These are phyloP conservation scores for Phrynosoma blainvillii DNA, from an alignment of 2,113 vertebrate species.

Conservation along the genomic window DNA sequence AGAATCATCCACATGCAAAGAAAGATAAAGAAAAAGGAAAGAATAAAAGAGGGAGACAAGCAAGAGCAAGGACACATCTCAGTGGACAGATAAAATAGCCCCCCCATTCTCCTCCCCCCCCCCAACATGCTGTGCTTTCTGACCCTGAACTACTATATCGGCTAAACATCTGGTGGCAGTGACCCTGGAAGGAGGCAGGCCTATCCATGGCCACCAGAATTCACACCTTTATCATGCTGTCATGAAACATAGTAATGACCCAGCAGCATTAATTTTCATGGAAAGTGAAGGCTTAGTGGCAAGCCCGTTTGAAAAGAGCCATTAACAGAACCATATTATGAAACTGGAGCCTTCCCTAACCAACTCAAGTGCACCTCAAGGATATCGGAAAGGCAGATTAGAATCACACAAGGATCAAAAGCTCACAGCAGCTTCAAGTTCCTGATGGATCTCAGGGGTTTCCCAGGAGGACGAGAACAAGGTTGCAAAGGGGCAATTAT, in stretches of 20 bases:
- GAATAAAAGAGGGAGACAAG: constrained; percentile 22
- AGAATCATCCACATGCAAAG: constrained; percentile 10
- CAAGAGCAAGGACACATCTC: constrained; percentile 33
- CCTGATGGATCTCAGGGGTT: constrained; percentile 17
- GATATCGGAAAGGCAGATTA: not conserved
- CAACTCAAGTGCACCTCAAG: constrained; percentile 44
- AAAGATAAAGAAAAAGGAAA: not conserved
- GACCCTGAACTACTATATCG: not conserved
- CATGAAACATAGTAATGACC: no score
- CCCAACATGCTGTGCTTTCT: not conserved
- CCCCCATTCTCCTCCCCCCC: not conserved
- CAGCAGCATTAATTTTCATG: no score
- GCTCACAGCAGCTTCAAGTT: constrained; percentile 46
- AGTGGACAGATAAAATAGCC: not conserved
- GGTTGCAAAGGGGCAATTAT: not conserved
- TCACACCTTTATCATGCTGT: no score
- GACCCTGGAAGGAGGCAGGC: no score
- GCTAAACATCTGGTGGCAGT: constrained; percentile 9
- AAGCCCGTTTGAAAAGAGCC: no score
- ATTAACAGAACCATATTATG: not conserved
- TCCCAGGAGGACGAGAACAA: not conserved
- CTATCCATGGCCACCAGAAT: no score
- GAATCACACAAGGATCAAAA: not conserved
- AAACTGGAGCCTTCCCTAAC: constrained; percentile 17
- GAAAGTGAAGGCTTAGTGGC: not conserved